Conservation (phyloP, 2,113 vertebrate genomes). For the Leptobrachium leishanense region DNA sequence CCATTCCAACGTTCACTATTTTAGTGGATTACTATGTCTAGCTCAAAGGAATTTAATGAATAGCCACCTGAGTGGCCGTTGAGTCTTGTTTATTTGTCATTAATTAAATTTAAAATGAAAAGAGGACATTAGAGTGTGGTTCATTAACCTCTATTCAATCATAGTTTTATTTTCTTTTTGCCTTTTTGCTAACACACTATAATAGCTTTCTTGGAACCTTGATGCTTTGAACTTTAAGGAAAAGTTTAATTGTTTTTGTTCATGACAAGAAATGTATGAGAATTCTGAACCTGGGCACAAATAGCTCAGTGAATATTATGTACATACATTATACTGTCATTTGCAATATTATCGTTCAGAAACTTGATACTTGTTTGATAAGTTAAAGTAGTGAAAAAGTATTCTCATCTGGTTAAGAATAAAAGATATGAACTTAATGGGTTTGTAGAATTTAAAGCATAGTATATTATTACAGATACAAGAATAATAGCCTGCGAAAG, state of each 20-base stretch:
- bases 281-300: constrained; percentile 1
- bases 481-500: too few relatives aligned
- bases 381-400: neutral
- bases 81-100: constrained; percentile 8
- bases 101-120: neutral
- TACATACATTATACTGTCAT: neutral
- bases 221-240: constrained; percentile 26
- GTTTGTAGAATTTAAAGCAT: too few relatives aligned
- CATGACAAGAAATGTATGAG: constrained; percentile 27
- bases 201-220: constrained; percentile 9
- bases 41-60: neutral
- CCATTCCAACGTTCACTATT: too few relatives aligned
- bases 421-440: too few relatives aligned
- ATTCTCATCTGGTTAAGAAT: neutral
- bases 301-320: neutral
- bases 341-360: constrained; percentile 3
- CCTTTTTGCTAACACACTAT: neutral
- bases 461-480: too few relatives aligned
- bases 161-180: neutral
- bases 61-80: neutral
- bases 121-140: neutral
- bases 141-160: neutral
- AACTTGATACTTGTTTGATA: neutral
- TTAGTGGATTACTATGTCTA: too few relatives aligned
- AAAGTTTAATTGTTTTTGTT: constrained; percentile 32